phyloP scores from a whole-genome alignment of 92 coral and sea anemone species.

The Blastomussa wellsi region DNA sequence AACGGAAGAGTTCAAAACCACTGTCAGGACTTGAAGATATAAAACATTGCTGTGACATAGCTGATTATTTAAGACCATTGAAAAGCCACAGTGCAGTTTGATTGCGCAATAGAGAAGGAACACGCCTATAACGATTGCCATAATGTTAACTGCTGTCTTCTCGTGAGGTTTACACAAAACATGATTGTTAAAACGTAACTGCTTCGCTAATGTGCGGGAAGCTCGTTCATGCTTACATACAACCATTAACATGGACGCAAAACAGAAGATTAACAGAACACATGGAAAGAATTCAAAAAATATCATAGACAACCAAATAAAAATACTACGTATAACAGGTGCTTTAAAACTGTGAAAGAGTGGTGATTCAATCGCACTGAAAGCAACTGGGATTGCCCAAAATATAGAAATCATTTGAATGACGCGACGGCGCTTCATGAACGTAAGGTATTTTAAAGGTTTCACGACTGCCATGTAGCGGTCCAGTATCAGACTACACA shows the following conservation, averaged over 20 bases:
- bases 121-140: slow-evolving; percentile 4
- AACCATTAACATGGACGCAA: background rate
- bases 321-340: background rate
- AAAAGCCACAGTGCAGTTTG: background rate
- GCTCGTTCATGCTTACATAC: background rate
- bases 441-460: background rate
- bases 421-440: slow-evolving; percentile 13
- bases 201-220: background rate
- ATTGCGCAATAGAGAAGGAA: background rate
- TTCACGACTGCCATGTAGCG: slow-evolving; percentile 9
- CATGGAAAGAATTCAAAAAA: background rate
- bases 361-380: background rate
- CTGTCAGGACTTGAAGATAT: background rate
- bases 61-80: background rate
- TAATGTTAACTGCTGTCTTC: background rate
- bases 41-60: background rate
- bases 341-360: background rate
- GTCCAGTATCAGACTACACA: slow-evolving; percentile 1
- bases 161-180: background rate
- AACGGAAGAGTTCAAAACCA: background rate
- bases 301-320: background rate
- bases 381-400: slow-evolving; percentile 5
- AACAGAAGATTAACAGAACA: slow-evolving; percentile 8
- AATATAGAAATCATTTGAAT: background rate
- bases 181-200: background rate